Evolutionary conservation across 2,888 invertebrate species (phyloP).

Genomic region (Epirrhoe tristata): DNA sequence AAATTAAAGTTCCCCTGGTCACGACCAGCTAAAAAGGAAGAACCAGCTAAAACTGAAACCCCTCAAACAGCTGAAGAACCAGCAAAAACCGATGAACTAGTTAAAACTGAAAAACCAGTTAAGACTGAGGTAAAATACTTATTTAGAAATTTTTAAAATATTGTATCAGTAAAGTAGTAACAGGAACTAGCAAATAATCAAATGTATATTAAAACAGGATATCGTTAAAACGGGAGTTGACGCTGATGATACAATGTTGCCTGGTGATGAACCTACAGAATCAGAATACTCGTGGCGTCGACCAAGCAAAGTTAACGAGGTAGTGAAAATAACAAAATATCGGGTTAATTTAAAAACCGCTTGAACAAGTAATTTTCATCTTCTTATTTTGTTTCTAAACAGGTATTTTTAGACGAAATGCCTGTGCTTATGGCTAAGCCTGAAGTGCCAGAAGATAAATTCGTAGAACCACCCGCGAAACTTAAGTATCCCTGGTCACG

Average conservation of each 20-base stretch:
- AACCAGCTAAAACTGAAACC: not conserved
- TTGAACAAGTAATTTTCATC: not conserved
- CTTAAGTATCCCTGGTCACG: slow-evolving; percentile 44
- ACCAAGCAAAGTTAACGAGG: slow-evolving; percentile 43
- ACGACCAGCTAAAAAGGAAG: slow-evolving; percentile 34
- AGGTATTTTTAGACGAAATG: slow-evolving; percentile 42
- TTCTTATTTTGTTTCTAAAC: slow-evolving; percentile 23
- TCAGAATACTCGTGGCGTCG: slow-evolving; percentile 40
- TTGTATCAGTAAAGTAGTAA: too few relatives aligned
- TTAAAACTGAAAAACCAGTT: slow-evolving; percentile 20
- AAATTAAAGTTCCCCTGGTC: slow-evolving; percentile 43
- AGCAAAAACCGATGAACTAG: slow-evolving; percentile 8
- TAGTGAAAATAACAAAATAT: slow-evolving; percentile 23
- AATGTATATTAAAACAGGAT: slow-evolving; percentile 17
- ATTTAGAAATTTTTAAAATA: not conserved
- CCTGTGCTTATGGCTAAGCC: slow-evolving; percentile 16
- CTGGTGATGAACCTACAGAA: slow-evolving; percentile 40
- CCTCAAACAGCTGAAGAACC: too few relatives aligned
- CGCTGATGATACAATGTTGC: slow-evolving; percentile 21
- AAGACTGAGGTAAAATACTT: not conserved
- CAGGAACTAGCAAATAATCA: not conserved
- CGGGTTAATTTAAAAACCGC: not conserved
- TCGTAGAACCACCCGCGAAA: slow-evolving; percentile 38
- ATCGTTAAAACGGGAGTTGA: slow-evolving; percentile 30
- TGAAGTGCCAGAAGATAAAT: slow-evolving; percentile 27